Evolutionary conservation across 2,113 vertebrate genomes (phyloP).

Genomic region (Neoarius graeffei): DNA sequence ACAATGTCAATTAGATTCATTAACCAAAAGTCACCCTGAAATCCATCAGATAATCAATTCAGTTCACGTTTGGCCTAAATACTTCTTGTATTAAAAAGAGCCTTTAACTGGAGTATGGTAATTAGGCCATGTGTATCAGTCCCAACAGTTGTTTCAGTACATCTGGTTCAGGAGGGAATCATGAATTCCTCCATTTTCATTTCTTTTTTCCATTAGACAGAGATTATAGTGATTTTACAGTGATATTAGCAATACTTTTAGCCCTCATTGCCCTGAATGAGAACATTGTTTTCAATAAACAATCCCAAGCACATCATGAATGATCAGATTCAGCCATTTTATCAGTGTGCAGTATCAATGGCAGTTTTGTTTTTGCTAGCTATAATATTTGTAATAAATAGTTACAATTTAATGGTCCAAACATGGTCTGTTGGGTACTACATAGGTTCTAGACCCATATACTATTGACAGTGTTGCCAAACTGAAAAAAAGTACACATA

Average conservation of each 20-base stretch:
- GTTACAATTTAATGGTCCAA: not conserved
- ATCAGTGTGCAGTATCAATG: not conserved
- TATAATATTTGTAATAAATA: not conserved
- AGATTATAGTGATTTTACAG: not conserved
- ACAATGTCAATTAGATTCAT: constrained; percentile 17
- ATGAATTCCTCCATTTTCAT: not conserved
- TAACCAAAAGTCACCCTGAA: constrained; percentile 16
- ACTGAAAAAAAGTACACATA: not conserved
- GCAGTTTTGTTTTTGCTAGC: not conserved
- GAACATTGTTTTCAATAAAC: not conserved
- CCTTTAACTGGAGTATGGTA: constrained; percentile 22
- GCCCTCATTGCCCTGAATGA: not conserved
- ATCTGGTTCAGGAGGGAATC: constrained; percentile 13
- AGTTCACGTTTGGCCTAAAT: not conserved
- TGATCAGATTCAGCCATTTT: not conserved
- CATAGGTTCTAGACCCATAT: not conserved
- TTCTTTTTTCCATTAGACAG: not conserved
- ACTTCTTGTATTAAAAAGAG: constrained; percentile 4
- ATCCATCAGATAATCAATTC: not conserved
- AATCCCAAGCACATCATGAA: not conserved
- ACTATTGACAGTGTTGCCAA: not conserved
- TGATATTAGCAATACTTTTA: not conserved
- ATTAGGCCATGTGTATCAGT: constrained; percentile 22
- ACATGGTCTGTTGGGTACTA: not conserved
- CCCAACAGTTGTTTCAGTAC: constrained; percentile 19